phyloP scores from a whole-genome alignment of 2,797 vertebrate genomes.

The Rhinophrynus dorsalis region DNA sequence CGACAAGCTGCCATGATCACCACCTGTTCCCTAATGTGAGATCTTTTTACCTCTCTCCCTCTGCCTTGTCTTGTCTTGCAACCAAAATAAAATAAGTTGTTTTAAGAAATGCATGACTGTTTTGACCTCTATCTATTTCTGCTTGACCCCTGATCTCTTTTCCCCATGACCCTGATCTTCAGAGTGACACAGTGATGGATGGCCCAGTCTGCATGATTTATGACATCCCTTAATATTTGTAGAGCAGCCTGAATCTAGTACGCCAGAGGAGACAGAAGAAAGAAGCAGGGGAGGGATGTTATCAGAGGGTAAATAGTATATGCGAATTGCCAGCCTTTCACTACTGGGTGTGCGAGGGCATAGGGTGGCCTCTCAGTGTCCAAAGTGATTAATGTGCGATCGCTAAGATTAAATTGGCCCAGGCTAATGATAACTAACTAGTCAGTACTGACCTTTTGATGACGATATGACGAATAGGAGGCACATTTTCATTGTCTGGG shows the following conservation, averaged over 20 bases:
- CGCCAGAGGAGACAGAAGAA: not conserved
- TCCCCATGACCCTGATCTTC: constrained; percentile 54
- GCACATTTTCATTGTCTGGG: constrained; percentile 18
- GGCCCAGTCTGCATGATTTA: constrained; percentile 40
- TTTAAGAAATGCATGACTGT: constrained; percentile 15
- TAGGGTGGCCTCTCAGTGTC: constrained; percentile 42
- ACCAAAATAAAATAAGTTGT: constrained; percentile 42
- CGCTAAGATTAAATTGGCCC: constrained; percentile 56
- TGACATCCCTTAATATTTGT: constrained; percentile 45
- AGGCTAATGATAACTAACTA: constrained; percentile 55
- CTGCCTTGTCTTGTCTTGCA: constrained; percentile 23
- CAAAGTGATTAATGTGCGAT: constrained; percentile 48
- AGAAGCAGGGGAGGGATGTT: not conserved
- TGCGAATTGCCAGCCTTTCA: constrained; percentile 49
- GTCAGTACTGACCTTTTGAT: constrained; percentile 51
- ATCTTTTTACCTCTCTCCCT: not conserved
- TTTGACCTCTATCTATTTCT: constrained; percentile 31
- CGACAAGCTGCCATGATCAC: constrained; percentile 15
- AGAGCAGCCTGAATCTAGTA: constrained; percentile 18
- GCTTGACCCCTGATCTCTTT: constrained; percentile 50
- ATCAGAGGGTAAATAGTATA: constrained; percentile 18
- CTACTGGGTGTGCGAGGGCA: constrained; percentile 25
- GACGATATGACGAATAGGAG: constrained; percentile 34
- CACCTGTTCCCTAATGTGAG: constrained; percentile 9
- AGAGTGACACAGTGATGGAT: constrained; percentile 55